Evolutionary conservation across 2,888 invertebrate species (phyloP).

Genomic region (Nysson spinosus): DNA sequence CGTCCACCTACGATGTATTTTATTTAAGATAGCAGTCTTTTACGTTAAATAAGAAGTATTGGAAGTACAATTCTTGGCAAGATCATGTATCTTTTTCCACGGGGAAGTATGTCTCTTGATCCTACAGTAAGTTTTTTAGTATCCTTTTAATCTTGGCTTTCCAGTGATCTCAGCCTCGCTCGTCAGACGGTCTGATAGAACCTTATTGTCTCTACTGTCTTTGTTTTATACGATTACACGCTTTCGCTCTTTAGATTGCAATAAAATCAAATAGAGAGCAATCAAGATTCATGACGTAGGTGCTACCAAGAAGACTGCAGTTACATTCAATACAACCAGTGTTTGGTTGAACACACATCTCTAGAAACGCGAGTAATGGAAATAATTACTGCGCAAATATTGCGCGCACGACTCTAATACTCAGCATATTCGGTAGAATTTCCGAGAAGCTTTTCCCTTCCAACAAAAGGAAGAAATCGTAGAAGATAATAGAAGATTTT

Average conservation of each 20-base stretch:
- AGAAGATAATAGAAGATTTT: conserved; percentile 20
- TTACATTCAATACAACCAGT: background rate
- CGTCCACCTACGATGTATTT: background rate
- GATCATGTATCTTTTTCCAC: background rate
- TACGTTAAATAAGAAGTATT: conserved; percentile 4
- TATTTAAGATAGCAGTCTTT: conserved; percentile 35
- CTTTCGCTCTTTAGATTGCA: conserved; percentile 28
- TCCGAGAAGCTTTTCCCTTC: too few species aligned
- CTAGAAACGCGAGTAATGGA: too few species aligned
- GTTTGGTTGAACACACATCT: too few species aligned
- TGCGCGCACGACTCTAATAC: too few species aligned
- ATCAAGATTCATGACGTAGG: conserved; percentile 35
- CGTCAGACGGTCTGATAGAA: conserved; percentile 61
- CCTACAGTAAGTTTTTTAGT: conserved; percentile 28
- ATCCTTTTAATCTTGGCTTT: conserved; percentile 62
- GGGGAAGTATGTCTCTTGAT: conserved; percentile 19
- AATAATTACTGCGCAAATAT: too few species aligned
- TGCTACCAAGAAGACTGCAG: background rate
- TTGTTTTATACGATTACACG: conserved; percentile 30
- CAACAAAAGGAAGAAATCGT: conserved; percentile 3
- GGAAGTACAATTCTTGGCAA: conserved; percentile 1
- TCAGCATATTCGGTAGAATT: too few species aligned
- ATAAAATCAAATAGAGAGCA: conserved; percentile 20
- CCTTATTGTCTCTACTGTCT: conserved; percentile 58
- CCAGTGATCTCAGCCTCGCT: conserved; percentile 58